phyloP scores from a whole-genome alignment of 2,888 invertebrate genomes.

The Noctua janthe region DNA sequence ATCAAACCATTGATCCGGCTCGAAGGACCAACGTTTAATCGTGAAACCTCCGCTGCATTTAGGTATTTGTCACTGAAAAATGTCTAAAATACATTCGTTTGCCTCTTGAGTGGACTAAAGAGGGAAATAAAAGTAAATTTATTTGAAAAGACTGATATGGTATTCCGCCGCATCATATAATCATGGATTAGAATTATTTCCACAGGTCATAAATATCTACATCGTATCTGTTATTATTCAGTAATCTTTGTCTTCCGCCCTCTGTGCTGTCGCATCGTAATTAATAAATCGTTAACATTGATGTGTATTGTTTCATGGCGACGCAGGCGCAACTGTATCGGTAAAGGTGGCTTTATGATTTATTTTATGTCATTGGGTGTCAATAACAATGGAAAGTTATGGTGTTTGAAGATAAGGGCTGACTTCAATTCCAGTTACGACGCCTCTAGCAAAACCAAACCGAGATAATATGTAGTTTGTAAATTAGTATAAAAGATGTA shows the following conservation, averaged over 20 bases:
- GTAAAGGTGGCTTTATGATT: slow-evolving; percentile 68
- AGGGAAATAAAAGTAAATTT: neutral
- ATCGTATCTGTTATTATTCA: slow-evolving; percentile 43
- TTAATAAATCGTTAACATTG: slow-evolving; percentile 87
- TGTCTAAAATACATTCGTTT: neutral
- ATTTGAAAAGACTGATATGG: neutral
- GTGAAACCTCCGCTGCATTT: too few species aligned
- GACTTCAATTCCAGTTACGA: neutral
- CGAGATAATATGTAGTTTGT: neutral
- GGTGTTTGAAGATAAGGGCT: neutral
- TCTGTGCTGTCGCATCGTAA: slow-evolving; percentile 77
- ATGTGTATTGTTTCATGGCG: slow-evolving; percentile 83
- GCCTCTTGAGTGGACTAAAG: neutral
- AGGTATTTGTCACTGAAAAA: neutral
- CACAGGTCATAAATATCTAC: neutral
- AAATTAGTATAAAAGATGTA: neutral
- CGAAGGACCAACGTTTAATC: neutral
- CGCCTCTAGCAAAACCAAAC: neutral
- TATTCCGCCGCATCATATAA: too few species aligned
- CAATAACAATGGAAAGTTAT: neutral
- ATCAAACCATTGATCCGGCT: neutral
- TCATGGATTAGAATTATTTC: too few species aligned
- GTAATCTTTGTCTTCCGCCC: slow-evolving; percentile 70
- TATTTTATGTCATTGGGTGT: slow-evolving; percentile 58
- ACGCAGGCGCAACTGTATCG: slow-evolving; percentile 66